phyloP scores from a whole-genome alignment of 2,888 invertebrate genomes.

The Dryomyza anilis region DNA sequence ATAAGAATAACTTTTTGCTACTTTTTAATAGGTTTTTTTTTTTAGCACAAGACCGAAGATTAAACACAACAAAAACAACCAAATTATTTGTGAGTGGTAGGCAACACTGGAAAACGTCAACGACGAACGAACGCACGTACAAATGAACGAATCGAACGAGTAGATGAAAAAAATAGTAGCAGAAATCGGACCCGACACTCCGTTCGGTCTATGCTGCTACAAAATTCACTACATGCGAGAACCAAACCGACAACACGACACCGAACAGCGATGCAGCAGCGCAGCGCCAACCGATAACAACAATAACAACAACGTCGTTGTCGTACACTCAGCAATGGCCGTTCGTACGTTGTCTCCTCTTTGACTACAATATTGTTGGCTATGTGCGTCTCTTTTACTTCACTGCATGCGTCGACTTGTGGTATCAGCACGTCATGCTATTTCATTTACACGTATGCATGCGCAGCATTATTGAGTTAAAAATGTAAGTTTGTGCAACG shows the following conservation, averaged over 20 bases:
- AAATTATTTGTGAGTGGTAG: conserved; percentile 16
- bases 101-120: conserved; percentile 14
- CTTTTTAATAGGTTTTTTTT: conserved; percentile 23
- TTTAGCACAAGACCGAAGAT: conserved; percentile 19
- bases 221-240: too few relatives aligned
- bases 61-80: conserved; percentile 21
- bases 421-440: conserved; percentile 30
- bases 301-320: conserved; percentile 9
- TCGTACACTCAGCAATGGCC: conserved; percentile 24
- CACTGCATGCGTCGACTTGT: not conserved
- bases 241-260: too few relatives aligned
- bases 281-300: not conserved
- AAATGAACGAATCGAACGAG: not conserved
- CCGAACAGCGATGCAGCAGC: not conserved
- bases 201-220: too few relatives aligned
- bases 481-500: conserved; percentile 48
- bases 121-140: conserved; percentile 21
- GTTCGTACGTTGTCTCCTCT: conserved; percentile 37
- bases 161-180: too few relatives aligned
- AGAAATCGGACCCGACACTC: too few relatives aligned
- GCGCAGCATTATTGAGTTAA: conserved; percentile 36
- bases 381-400: conserved; percentile 27
- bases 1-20: conserved; percentile 22
- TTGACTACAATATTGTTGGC: conserved; percentile 38
- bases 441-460: conserved; percentile 44